phyloP scores from a whole-genome alignment of 2,113 vertebrate genomes.

The Tachysurus vachellii region DNA sequence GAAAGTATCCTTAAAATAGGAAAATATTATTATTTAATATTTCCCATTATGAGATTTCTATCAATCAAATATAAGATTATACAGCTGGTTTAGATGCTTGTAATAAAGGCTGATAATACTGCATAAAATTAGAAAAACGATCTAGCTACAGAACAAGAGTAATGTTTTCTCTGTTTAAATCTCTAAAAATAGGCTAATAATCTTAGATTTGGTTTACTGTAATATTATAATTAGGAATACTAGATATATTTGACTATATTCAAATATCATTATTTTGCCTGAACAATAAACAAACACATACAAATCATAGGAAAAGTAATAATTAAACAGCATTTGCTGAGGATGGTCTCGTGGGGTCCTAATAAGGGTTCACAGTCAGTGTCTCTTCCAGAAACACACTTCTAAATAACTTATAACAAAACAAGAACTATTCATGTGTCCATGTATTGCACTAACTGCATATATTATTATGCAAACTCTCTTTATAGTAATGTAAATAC shows the following conservation, averaged over 20 bases:
- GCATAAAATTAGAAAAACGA: no score
- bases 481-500: no score
- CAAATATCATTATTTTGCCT: neutral
- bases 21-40: neutral
- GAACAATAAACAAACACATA: neutral
- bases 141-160: no score
- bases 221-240: neutral
- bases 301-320: neutral
- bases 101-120: no score
- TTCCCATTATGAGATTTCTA: neutral
- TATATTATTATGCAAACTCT: no score
- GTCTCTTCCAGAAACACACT: neutral
- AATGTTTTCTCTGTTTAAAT: neutral
- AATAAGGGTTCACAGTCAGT: neutral
- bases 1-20: neutral
- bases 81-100: no score
- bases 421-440: no score
- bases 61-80: no score
- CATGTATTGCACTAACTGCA: no score
- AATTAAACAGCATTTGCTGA: neutral
- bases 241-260: neutral
- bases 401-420: no score
- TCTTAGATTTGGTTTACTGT: neutral
- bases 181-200: neutral
- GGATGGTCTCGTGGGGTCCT: neutral